phyloP scores from a whole-genome alignment of 2,797 vertebrate genomes.

The Chaunax sp. region DNA sequence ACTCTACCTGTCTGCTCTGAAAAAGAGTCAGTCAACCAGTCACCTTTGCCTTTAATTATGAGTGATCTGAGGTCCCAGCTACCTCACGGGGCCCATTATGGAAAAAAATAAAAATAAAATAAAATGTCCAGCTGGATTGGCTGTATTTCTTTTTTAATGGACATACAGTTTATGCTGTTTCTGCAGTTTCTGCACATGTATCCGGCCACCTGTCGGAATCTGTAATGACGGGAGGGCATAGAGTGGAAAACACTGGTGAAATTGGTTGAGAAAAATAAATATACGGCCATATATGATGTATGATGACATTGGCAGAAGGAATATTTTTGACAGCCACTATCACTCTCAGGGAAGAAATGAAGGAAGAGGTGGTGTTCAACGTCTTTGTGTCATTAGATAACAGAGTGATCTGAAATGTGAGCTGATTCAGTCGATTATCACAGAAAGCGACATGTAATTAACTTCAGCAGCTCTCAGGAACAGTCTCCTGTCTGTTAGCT shows the following conservation, averaged over 20 bases:
- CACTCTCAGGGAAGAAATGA: background rate
- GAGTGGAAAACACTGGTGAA: background rate
- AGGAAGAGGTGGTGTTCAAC: background rate
- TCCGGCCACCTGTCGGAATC: no score
- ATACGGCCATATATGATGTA: background rate
- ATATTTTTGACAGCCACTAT: background rate
- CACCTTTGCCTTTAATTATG: conserved; percentile 68
- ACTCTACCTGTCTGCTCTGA: conserved; percentile 42
- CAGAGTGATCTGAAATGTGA: conserved; percentile 18
- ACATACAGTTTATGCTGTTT: conserved; percentile 1
- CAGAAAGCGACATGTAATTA: conserved; percentile 66
- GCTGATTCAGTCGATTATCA: conserved; percentile 45
- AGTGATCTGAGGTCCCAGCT: conserved; percentile 53
- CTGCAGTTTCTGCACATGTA: conserved; percentile 8
- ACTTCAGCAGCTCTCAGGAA: conserved; percentile 41
- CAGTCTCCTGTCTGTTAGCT: conserved; percentile 30
- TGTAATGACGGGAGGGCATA: no score
- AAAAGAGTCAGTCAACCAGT: conserved; percentile 69
- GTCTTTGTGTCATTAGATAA: conserved; percentile 25
- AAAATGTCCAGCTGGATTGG: background rate
- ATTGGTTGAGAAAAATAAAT: background rate
- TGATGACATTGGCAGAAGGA: background rate
- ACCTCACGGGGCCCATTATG: conserved; percentile 37
- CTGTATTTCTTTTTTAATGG: conserved; percentile 15
- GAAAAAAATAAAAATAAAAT: conserved; percentile 43